Conservation (phyloP, 2,797 vertebrate species). For the Furcifer pardalis region DNA sequence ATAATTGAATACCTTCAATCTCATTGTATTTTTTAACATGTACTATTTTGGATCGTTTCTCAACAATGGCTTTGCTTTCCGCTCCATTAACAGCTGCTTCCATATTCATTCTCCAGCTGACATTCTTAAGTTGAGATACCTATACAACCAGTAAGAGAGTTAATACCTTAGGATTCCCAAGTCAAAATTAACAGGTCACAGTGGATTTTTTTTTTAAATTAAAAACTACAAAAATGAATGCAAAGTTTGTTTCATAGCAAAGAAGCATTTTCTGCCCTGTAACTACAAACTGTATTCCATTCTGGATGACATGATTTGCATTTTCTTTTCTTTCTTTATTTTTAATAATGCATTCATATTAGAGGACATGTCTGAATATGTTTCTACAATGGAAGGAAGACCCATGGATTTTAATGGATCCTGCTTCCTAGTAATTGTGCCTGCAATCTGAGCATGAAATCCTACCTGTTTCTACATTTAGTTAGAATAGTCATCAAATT, state of each 20-base stretch:
- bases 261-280: background rate
- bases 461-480: background rate
- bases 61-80: constrained; percentile 24
- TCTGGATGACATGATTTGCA: background rate
- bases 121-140: constrained; percentile 36
- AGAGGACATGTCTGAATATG: background rate
- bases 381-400: background rate
- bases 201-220: background rate
- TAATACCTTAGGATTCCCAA: constrained; percentile 10
- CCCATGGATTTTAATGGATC: background rate
- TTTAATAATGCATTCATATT: background rate
- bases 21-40: constrained; percentile 35
- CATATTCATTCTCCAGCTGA: background rate
- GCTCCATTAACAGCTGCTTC: constrained; percentile 24
- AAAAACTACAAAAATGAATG: background rate
- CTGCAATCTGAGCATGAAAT: constrained; percentile 42
- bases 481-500: background rate
- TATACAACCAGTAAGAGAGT: constrained; percentile 27
- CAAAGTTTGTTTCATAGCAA: background rate
- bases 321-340: too few species aligned
- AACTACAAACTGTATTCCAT: background rate
- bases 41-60: constrained; percentile 23
- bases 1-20: constrained; percentile 60
- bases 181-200: background rate
- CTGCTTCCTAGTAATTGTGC: background rate